phyloP scores from a whole-genome alignment of 2,113 vertebrate species.

The Petromus typicus region DNA sequence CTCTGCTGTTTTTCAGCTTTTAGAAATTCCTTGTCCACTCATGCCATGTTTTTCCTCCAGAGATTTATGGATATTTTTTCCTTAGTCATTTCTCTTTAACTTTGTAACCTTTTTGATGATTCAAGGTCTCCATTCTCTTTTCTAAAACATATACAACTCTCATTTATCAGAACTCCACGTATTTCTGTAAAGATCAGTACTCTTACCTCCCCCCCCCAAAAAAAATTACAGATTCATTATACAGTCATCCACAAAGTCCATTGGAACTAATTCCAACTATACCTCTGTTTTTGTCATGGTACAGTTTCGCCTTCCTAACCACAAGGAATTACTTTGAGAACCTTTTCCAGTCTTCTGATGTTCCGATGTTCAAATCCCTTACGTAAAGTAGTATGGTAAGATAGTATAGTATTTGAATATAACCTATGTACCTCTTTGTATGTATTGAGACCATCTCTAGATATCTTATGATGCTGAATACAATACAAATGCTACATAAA shows the following conservation, averaged over 20 bases:
- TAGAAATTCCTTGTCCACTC: background rate
- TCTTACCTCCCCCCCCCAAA: background rate
- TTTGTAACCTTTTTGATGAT: constrained; percentile 17
- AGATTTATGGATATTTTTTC: background rate
- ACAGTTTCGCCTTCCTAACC: background rate
- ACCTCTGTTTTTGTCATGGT: background rate
- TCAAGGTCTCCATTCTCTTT: background rate
- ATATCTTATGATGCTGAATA: background rate
- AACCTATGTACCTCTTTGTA: background rate
- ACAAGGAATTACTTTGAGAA: background rate
- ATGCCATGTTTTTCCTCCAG: background rate
- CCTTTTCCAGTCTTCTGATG: background rate
- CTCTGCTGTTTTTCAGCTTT: background rate
- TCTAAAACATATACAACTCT: background rate
- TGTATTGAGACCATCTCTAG: background rate
- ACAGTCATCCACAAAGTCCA: background rate
- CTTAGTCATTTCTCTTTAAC: background rate
- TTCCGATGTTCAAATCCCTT: background rate
- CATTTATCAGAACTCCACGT: background rate
- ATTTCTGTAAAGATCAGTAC: background rate
- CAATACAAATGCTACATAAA: background rate
- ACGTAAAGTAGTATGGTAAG: background rate
- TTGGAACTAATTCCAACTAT: background rate
- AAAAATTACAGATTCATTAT: background rate
- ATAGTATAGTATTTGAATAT: background rate